These are phyloP conservation scores for Pseudochirops corinnae DNA, from an alignment of 2,797 vertebrate genomes.

Conservation along the genomic window DNA sequence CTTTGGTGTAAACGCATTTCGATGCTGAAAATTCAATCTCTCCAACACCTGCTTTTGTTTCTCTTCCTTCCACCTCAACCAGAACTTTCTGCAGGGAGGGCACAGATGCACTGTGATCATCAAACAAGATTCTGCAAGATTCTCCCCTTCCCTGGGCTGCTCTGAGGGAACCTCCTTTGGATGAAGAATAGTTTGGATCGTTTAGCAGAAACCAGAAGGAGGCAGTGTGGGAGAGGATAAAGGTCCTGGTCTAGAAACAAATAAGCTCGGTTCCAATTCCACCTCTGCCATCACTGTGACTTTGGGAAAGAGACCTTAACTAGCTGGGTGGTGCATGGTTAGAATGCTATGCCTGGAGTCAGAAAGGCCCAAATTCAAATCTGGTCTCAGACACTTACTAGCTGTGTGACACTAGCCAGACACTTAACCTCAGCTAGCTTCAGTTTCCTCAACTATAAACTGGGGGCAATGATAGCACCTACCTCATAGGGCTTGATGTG, in stretches of 20 bases:
- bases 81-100: background rate
- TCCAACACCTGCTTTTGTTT: conserved; percentile 34
- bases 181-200: background rate
- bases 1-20: conserved; percentile 38
- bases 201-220: background rate
- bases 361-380: background rate
- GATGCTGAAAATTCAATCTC: conserved; percentile 49
- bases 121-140: conserved; percentile 52
- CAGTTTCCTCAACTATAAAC: background rate
- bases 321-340: no score
- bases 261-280: background rate
- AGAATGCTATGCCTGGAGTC: background rate
- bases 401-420: background rate
- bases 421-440: background rate
- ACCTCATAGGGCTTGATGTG: background rate
- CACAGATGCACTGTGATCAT: background rate
- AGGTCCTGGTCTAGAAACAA: no score
- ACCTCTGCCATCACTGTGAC: no score
- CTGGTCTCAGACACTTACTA: background rate
- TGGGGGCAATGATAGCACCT: background rate
- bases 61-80: conserved; percentile 43
- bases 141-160: conserved; percentile 8
- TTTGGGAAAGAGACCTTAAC: no score
- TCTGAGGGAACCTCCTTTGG: no score
- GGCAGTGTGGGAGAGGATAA: background rate